These are phyloP conservation scores for Pentamera pediparva DNA, from an alignment of 53 echinoderm and acorn worm species.

Conservation along the genomic window DNA sequence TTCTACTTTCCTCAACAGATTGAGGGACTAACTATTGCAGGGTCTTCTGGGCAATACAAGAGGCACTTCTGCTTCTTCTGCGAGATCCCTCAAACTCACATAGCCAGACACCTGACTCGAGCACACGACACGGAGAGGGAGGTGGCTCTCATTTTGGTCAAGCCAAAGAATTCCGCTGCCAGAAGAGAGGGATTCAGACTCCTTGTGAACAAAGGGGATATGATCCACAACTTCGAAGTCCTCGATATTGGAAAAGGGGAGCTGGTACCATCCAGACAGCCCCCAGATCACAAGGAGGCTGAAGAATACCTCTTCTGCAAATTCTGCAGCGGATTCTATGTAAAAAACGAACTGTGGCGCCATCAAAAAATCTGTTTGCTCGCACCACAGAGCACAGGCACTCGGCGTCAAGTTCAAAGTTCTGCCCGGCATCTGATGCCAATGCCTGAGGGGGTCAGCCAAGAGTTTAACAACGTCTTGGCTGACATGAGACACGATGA, in stretches of 20 bases:
- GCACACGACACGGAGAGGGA: not conserved
- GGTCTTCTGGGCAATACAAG: too few species aligned
- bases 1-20: too few species aligned
- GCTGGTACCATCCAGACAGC: not conserved
- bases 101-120: not conserved
- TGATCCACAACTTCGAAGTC: not conserved
- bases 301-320: conserved; percentile 13
- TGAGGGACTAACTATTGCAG: too few species aligned
- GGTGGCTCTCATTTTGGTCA: not conserved
- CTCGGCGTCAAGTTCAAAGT: conserved; percentile 8
- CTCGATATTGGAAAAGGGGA: not conserved
- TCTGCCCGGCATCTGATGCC: conserved; percentile 11
- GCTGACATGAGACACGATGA: conserved; percentile 32
- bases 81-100: not conserved
- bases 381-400: not conserved
- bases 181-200: not conserved
- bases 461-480: conserved; percentile 3
- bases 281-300: not conserved
- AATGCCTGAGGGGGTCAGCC: not conserved
- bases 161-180: not conserved
- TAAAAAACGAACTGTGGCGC: conserved; percentile 7
- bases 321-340: conserved; percentile 9
- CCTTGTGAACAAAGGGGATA: conserved; percentile 11
- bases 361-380: not conserved
- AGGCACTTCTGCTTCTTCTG: not conserved